These are phyloP conservation scores for Anarsia innoxiella DNA, from an alignment of 2,888 invertebrate genomes.

Conservation along the genomic window DNA sequence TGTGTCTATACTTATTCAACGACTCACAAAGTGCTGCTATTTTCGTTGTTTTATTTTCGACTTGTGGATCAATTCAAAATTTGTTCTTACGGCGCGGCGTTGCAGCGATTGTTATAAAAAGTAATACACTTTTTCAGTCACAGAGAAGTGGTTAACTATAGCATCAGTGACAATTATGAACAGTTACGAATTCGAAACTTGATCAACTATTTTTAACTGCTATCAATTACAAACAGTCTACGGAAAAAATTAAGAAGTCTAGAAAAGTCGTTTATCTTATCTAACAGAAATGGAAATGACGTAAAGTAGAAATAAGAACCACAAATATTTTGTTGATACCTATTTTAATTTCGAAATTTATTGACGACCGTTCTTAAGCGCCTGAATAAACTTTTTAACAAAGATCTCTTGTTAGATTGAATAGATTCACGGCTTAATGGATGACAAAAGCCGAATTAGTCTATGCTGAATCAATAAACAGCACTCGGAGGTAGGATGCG, in stretches of 20 bases:
- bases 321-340: conserved; percentile 16
- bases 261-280: conserved; percentile 8
- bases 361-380: conserved; percentile 14
- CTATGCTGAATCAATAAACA: conserved; percentile 36
- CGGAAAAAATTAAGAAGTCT: no score
- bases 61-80: no score
- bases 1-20: conserved; percentile 20
- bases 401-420: conserved; percentile 25
- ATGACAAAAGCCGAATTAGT: conserved; percentile 35
- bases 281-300: background rate
- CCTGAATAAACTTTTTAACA: conserved; percentile 25
- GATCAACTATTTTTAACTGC: no score
- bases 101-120: no score
- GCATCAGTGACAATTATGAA: no score
- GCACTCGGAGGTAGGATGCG: conserved; percentile 14
- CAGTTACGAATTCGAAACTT: no score
- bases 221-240: no score
- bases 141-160: no score
- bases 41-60: no score
- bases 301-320: no score
- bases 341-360: conserved; percentile 22
- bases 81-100: no score
- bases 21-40: conserved; percentile 13
- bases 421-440: conserved; percentile 30
- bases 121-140: no score